Conservation (phyloP, 2,113 vertebrate species). For the Orthochromis malagaraziensis region DNA sequence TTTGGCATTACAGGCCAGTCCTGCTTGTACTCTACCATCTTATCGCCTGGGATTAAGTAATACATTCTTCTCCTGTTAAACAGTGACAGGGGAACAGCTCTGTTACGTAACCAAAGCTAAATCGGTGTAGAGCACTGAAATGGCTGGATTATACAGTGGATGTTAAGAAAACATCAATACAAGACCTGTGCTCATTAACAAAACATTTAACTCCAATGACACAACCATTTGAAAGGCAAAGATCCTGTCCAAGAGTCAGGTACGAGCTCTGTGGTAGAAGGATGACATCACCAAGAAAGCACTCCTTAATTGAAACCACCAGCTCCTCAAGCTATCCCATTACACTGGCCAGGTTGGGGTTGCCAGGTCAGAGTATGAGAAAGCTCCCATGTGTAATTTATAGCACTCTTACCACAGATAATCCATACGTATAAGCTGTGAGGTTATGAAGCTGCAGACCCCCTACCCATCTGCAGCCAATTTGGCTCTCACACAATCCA, state of each 20-base stretch:
- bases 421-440: constrained; percentile 49
- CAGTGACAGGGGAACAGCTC: neutral
- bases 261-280: neutral
- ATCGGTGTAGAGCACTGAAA: neutral
- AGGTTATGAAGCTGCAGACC: constrained; percentile 37
- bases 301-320: constrained; percentile 45
- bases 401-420: constrained; percentile 36
- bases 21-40: neutral
- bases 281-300: constrained; percentile 20
- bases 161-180: neutral
- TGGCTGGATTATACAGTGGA: neutral
- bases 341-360: constrained; percentile 8
- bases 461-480: constrained; percentile 56
- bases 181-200: neutral
- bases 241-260: neutral
- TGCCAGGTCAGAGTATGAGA: constrained; percentile 41
- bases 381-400: constrained; percentile 50
- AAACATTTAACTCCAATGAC: neutral
- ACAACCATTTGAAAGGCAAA: neutral
- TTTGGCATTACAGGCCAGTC: neutral
- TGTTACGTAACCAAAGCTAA: neutral
- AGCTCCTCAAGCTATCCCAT: constrained; percentile 21
- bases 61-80: neutral
- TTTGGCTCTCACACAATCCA: constrained; percentile 44
- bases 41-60: neutral